phyloP scores from a whole-genome alignment of 2,797 vertebrate genomes.

The Oophaga sylvatica region DNA sequence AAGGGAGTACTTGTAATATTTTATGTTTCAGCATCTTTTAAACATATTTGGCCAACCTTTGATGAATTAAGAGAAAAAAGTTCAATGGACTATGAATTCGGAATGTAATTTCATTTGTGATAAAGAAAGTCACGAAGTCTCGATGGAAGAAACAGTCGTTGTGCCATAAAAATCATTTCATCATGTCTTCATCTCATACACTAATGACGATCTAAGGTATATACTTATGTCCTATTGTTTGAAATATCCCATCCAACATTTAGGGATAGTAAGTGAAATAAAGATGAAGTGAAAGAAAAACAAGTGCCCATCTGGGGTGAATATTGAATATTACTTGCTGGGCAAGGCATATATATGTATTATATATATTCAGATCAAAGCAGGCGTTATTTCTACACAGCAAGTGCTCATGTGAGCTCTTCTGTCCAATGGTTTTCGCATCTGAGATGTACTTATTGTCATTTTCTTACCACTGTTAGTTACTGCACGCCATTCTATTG shows the following conservation, averaged over 20 bases:
- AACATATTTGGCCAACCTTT: conserved; percentile 54
- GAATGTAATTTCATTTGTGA: conserved; percentile 17
- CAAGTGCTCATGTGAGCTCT: not conserved
- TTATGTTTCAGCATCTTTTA: conserved; percentile 59
- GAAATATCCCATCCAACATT: not conserved
- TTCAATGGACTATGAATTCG: conserved; percentile 39
- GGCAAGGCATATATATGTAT: too few relatives aligned
- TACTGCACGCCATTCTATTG: not conserved
- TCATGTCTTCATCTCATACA: not conserved
- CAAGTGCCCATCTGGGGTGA: too few relatives aligned
- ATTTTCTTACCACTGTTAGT: not conserved
- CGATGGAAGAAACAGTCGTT: conserved; percentile 11
- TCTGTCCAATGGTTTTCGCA: not conserved
- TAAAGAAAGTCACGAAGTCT: not conserved
- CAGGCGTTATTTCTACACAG: too few relatives aligned
- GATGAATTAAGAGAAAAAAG: conserved; percentile 61
- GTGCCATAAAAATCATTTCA: conserved; percentile 22
- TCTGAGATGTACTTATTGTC: not conserved
- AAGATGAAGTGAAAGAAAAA: not conserved
- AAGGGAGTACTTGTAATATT: conserved; percentile 57
- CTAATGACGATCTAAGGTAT: not conserved
- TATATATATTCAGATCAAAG: too few relatives aligned
- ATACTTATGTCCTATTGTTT: not conserved
- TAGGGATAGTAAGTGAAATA: not conserved
- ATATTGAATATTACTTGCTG: too few relatives aligned